Evolutionary conservation across 2,797 vertebrate species (phyloP).

Genomic region (Balearica regulorum): DNA sequence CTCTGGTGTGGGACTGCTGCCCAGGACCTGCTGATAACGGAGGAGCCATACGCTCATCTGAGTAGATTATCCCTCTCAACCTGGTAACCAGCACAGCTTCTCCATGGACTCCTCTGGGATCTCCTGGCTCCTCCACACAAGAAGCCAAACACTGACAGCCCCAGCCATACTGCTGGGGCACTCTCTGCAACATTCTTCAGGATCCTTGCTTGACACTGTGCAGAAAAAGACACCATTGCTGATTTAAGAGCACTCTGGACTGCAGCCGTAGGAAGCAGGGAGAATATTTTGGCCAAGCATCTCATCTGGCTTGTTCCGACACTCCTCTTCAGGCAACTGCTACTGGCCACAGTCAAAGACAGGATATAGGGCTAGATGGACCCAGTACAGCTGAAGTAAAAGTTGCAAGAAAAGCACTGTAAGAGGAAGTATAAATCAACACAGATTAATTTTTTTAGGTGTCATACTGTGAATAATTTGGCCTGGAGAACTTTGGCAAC

Average conservation of each 20-base stretch:
- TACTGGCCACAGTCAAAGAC: neutral
- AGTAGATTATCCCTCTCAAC: neutral
- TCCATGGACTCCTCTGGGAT: neutral
- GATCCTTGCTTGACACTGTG: neutral
- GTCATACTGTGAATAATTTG: neutral
- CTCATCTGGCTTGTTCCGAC: neutral
- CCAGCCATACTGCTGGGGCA: fast-evolving
- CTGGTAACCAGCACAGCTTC: neutral
- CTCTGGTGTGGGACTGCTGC: neutral
- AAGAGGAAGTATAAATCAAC: neutral
- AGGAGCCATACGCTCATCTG: fast-evolving
- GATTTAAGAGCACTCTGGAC: neutral
- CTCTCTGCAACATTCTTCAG: neutral
- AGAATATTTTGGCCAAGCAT: neutral
- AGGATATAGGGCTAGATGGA: neutral
- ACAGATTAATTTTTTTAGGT: neutral
- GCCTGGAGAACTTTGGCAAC: slow-evolving; percentile 6
- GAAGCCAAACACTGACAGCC: neutral
- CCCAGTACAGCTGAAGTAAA: neutral
- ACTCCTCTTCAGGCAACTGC: neutral
- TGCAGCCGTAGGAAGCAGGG: neutral
- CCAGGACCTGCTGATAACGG: neutral
- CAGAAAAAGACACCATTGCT: neutral
- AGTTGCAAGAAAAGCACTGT: neutral
- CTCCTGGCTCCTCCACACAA: neutral